Conservation (phyloP, 1,140 invertebrate genomes). For the Brachionus koreanus region DNA sequence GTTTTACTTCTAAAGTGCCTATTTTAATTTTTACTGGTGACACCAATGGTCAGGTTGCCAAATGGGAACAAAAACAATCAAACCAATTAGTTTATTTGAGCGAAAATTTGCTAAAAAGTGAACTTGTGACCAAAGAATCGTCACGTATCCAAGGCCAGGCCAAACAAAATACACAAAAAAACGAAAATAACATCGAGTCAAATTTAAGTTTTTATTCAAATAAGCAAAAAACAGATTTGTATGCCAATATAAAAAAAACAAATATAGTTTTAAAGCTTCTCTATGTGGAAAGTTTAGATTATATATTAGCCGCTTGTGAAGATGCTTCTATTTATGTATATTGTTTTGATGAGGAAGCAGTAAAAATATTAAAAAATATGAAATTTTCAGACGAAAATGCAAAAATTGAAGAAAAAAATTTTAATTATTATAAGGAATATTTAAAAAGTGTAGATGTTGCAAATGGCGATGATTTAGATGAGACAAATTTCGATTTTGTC, state of each 20-base stretch:
- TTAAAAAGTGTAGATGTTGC: neutral
- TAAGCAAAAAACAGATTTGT: neutral
- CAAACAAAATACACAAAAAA: neutral
- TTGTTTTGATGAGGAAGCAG: constrained; percentile 53
- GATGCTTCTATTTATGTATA: constrained; percentile 58
- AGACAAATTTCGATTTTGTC: neutral
- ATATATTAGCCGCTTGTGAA: constrained; percentile 56
- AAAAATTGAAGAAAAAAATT: constrained; percentile 18
- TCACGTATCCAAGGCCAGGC: constrained; percentile 9
- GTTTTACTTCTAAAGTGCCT: constrained; percentile 13
- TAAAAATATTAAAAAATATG: constrained; percentile 40
- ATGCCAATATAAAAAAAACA: constrained; percentile 3
- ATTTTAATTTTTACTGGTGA: constrained; percentile 56
- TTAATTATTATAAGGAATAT: constrained; percentile 15
- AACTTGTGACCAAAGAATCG: constrained; percentile 10
- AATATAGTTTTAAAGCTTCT: constrained; percentile 51
- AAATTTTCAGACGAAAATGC: constrained; percentile 12
- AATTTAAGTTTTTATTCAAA: constrained; percentile 15
- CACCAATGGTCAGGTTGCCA: constrained; percentile 53
- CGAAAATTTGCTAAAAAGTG: constrained; percentile 39
- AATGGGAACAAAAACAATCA: constrained; percentile 59
- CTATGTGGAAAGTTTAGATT: constrained; percentile 56
- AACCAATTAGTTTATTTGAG: constrained; percentile 56
- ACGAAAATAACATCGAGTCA: neutral
- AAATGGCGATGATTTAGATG: neutral